Base-by-base conservation (phyloP, 2,888 invertebrate species). In the Imbricaverruca yamaguchii region DNA sequence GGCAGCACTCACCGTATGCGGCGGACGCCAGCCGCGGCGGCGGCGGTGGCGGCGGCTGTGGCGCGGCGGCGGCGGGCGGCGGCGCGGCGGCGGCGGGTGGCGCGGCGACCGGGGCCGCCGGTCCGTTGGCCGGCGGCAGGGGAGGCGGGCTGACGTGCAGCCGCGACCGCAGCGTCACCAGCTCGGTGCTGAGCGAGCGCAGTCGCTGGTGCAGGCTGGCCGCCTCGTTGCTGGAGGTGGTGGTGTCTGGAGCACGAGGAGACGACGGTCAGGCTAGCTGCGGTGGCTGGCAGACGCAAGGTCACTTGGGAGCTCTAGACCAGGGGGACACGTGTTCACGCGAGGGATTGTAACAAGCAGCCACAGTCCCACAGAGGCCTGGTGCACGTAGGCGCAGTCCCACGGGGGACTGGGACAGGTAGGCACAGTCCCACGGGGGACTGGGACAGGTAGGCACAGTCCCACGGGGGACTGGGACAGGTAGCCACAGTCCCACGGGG, bases 161-260 rank as follows among this genome's bases (percentile, higher is more conserved):
- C 85, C 94, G 92, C 89, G 95, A 95, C 85, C 96, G 91, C 87
- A 96, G 91, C 85, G 95, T 95, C 87, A 95, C 94, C 90, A 96
- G 90, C 90, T 96, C 95, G 85, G 95, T 93, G 89, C 94, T 94
- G 85, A 96, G 91, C 88, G 93, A 95, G 87, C 94, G 93, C 87
- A 96, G 90, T 85, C 95, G 92, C 88, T 95, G 95, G 89, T 96
- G 95, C 87, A 96, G 90, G 88, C 95, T 95, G 86, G 95, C 95
- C 85, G 95, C 95, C 90, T 96, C 96, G 90, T 95, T 95, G 85
- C 39, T 39, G 39, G 95, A 95, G 84, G 95, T 95, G 86, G 95
- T 94, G 85, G 95, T 95, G 93, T 96, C 96, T 96, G 90, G 0
- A 89, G 39, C 39, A 89, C 83, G 82, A 84, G 25, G 67, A 67